Percentiles rank a stretch among this genome's conserved stretches.
Conservation (phyloP, 53 echinoderm and acorn worm species). For the Paracentrotus lividus region DNA sequence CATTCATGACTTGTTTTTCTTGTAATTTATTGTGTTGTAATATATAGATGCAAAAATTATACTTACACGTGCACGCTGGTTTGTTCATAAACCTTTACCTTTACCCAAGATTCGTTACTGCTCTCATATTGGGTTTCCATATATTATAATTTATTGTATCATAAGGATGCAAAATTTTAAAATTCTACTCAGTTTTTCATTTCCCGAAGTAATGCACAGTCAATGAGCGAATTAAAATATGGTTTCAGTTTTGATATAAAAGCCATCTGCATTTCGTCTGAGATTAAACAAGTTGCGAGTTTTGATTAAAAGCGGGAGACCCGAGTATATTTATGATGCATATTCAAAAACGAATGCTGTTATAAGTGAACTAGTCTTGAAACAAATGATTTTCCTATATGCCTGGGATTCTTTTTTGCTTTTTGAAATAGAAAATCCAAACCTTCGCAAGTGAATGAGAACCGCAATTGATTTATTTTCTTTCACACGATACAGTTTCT, state of each 20-base stretch:
- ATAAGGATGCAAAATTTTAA: too few relatives aligned
- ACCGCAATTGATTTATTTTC: constrained; percentile 32
- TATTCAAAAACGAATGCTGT: not conserved
- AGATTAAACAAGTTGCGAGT: not conserved
- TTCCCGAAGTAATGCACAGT: not conserved
- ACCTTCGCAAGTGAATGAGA: not conserved
- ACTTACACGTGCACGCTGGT: too few relatives aligned
- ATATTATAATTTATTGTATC: too few relatives aligned
- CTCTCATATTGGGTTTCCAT: too few relatives aligned
- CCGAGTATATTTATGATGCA: not conserved
- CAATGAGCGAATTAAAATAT: not conserved
- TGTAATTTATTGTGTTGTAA: too few relatives aligned
- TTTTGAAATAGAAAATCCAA: not conserved
- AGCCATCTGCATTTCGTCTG: not conserved
- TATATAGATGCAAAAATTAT: too few relatives aligned
- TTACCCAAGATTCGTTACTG: too few relatives aligned
- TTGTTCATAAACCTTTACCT: too few relatives aligned
- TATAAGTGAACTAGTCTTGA: not conserved
- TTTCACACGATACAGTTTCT: not conserved
- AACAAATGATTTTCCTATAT: not conserved
- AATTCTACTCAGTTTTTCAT: too few relatives aligned
- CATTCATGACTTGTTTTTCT: too few relatives aligned
- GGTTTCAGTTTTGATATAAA: constrained; percentile 1
- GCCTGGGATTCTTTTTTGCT: not conserved
- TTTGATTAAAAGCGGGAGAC: constrained; percentile 10